Evolutionary conservation across 2,797 vertebrate species (phyloP).

Genomic region (Cetoscarus ocellatus): DNA sequence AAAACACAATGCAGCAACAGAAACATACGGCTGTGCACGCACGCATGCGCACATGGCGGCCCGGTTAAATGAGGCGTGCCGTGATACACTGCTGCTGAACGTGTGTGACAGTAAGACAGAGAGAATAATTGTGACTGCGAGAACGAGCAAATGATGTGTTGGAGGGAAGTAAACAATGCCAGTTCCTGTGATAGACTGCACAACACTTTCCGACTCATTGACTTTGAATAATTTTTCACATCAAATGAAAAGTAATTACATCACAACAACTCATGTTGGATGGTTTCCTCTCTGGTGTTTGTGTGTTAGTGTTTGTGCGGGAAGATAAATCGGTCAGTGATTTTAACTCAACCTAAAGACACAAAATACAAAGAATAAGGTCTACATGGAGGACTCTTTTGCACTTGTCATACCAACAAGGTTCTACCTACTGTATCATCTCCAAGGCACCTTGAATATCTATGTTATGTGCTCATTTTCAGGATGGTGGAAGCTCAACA

Average conservation of each 20-base stretch:
- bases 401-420: too few species aligned
- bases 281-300: constrained; percentile 44
- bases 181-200: constrained; percentile 78
- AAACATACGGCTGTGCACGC: constrained; percentile 45
- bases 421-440: background rate
- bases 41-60: constrained; percentile 49
- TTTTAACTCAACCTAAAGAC: constrained; percentile 27
- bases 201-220: constrained; percentile 82
- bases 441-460: too few species aligned
- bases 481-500: too few species aligned
- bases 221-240: constrained; percentile 82
- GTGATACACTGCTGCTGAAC: constrained; percentile 74
- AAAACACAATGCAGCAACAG: constrained; percentile 50
- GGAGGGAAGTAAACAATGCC: constrained; percentile 81
- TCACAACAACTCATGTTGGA: constrained; percentile 73
- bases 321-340: constrained; percentile 47
- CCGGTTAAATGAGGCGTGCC: constrained; percentile 76
- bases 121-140: constrained; percentile 78
- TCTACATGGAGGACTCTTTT: background rate
- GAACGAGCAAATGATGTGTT: constrained; percentile 79
- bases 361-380: background rate
- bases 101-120: constrained; percentile 78
- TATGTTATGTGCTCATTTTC: too few species aligned
- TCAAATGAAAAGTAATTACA: constrained; percentile 83
- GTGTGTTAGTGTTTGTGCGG: constrained; percentile 11